Evolutionary conservation across 2,888 invertebrate genomes (phyloP).

Genomic region (Diarsia brunnea): DNA sequence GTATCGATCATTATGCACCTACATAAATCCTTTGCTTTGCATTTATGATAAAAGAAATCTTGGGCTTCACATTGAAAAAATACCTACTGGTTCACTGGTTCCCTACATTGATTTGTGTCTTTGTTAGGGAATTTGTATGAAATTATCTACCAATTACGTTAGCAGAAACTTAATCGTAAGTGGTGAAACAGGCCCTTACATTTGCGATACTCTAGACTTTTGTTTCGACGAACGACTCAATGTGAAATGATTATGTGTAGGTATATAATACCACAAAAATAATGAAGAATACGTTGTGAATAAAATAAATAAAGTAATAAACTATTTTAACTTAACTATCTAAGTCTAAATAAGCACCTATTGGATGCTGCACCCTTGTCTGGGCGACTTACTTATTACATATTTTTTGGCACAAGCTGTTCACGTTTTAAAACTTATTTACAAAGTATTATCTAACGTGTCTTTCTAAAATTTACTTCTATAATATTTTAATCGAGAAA

Average conservation of each 20-base stretch:
- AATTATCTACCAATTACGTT: too few species aligned
- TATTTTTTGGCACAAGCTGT: constrained; percentile 79
- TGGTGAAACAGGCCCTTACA: not conserved
- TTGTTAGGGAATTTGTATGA: too few species aligned
- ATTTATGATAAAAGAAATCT: not conserved
- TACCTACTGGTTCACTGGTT: constrained; percentile 3
- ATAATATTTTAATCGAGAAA: not conserved
- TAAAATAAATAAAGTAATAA: constrained; percentile 41
- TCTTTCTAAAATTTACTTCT: constrained; percentile 4
- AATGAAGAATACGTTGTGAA: not conserved
- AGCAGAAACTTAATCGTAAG: too few species aligned
- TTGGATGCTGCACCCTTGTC: constrained; percentile 49
- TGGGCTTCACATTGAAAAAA: not conserved
- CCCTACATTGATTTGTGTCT: not conserved
- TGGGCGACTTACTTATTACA: constrained; percentile 33
- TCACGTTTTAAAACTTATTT: constrained; percentile 73
- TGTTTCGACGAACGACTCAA: not conserved
- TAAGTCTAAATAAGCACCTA: constrained; percentile 46
- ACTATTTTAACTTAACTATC: constrained; percentile 12
- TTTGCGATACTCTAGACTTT: not conserved
- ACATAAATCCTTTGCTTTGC: not conserved
- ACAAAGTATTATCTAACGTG: constrained; percentile 58
- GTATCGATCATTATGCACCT: not conserved
- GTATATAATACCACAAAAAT: not conserved
- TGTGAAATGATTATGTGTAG: not conserved